Conservation (phyloP, 2,797 vertebrate species). For the Nyctalus aviator region DNA sequence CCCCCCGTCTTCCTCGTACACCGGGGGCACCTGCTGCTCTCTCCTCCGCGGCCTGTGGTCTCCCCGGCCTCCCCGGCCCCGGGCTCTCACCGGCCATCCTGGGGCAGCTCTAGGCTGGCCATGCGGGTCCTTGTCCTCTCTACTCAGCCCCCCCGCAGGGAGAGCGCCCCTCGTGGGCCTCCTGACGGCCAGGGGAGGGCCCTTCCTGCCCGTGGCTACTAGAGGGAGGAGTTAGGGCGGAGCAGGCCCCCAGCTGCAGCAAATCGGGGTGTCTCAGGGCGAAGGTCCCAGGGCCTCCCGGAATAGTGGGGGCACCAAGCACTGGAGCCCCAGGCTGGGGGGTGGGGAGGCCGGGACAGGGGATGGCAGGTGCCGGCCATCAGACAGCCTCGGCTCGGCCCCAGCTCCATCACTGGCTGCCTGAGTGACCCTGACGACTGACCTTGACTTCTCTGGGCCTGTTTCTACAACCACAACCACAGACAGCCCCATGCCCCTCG, state of each 20-base stretch:
- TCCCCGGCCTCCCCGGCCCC: background rate
- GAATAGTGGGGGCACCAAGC: background rate
- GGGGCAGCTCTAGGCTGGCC: background rate
- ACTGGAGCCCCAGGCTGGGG: background rate
- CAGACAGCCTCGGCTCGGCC: background rate
- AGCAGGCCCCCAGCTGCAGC: conserved; percentile 5
- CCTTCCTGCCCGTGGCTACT: background rate
- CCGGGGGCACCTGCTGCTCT: background rate
- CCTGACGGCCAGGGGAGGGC: background rate
- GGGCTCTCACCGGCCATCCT: background rate
- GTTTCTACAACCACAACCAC: background rate
- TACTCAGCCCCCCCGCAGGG: background rate
- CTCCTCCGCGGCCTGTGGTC: background rate
- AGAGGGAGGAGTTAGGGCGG: background rate
- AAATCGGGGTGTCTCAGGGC: conserved; percentile 11
- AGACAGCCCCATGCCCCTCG: background rate
- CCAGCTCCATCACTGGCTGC: background rate
- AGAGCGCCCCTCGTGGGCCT: background rate
- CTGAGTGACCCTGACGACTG: background rate
- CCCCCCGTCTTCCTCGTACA: background rate
- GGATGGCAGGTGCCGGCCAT: background rate
- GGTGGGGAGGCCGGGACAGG: background rate
- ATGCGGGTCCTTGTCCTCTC: background rate
- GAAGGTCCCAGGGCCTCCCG: background rate
- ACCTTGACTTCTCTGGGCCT: background rate